Percentiles rank a stretch among this genome's conserved stretches.
phyloP scores from a whole-genome alignment of 2,113 vertebrate species.

The Mugil cephalus region DNA sequence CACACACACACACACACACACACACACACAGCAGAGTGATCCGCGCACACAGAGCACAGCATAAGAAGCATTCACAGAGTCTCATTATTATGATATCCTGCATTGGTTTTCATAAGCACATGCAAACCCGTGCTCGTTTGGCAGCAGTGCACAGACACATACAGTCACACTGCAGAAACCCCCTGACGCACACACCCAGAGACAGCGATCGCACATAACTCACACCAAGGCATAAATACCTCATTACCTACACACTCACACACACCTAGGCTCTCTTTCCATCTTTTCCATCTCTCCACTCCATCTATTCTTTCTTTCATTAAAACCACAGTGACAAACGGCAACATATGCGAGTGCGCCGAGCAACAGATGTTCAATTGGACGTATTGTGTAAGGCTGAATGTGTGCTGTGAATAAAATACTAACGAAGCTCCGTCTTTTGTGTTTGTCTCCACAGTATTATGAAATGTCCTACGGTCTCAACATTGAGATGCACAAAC shows the following conservation, averaged over 20 bases:
- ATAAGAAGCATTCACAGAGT: not conserved
- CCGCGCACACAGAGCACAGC: too few species aligned
- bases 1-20: too few species aligned
- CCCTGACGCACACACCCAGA: not conserved
- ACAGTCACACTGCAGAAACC: not conserved
- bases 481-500: constrained; percentile 84
- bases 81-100: constrained; percentile 20
- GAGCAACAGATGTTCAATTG: constrained; percentile 58
- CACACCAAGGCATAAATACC: constrained; percentile 42
- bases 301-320: constrained; percentile 44
- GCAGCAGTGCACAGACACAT: constrained; percentile 1
- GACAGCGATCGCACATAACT: constrained; percentile 30
- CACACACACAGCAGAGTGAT: not conserved
- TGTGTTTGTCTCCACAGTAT: constrained; percentile 76
- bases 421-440: constrained; percentile 44
- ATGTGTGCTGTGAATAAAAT: constrained; percentile 41
- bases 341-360: constrained; percentile 47
- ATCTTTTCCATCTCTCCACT: not conserved
- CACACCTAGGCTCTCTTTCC: not conserved
- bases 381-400: constrained; percentile 38
- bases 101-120: not conserved
- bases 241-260: constrained; percentile 47
- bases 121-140: constrained; percentile 15
- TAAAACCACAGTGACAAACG: constrained; percentile 42
- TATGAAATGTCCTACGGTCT: constrained; percentile 84